phyloP scores from a whole-genome alignment of 2,888 invertebrate genomes.

The Philopedon plagiatum region DNA sequence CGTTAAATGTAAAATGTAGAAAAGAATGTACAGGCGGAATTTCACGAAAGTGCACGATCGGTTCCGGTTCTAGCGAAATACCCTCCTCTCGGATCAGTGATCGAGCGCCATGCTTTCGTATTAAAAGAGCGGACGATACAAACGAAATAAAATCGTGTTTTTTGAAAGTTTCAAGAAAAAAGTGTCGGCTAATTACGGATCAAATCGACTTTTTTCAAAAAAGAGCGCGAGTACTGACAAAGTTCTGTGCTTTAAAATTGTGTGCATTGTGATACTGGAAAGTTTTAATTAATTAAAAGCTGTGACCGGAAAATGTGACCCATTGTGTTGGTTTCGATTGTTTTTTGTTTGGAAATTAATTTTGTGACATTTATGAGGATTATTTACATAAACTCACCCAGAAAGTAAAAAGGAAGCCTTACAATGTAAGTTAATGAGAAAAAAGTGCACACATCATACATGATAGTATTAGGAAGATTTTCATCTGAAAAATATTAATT shows the following conservation, averaged over 20 bases:
- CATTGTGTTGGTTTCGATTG: conserved; percentile 24
- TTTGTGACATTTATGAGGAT: conserved; percentile 36
- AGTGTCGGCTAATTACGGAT: conserved; percentile 16
- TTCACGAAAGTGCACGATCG: conserved; percentile 45
- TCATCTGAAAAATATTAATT: background rate
- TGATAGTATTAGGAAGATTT: too few relatives aligned
- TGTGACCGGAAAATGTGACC: conserved; percentile 44
- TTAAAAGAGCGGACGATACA: conserved; percentile 25
- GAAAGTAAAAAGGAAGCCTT: conserved; percentile 21
- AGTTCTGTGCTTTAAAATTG: background rate
- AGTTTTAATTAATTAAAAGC: conserved; percentile 8
- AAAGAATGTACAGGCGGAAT: conserved; percentile 48
- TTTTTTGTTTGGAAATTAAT: conserved; percentile 23
- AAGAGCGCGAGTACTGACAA: conserved; percentile 21
- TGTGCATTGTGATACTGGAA: background rate
- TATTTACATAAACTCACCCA: conserved; percentile 23
- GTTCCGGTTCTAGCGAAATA: conserved; percentile 46
- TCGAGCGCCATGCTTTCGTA: conserved; percentile 50
- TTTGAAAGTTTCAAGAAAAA: conserved; percentile 5
- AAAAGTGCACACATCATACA: background rate
- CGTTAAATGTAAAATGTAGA: conserved; percentile 29
- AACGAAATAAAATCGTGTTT: conserved; percentile 17
- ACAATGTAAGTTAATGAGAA: conserved; percentile 40
- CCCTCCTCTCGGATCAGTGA: conserved; percentile 52
- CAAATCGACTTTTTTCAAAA: conserved; percentile 10